A percentile compares a stretch with the other conserved stretches of the same genome.
phyloP scores from a whole-genome alignment of 2,888 invertebrate species.

The Hoplodrina ambigua region DNA sequence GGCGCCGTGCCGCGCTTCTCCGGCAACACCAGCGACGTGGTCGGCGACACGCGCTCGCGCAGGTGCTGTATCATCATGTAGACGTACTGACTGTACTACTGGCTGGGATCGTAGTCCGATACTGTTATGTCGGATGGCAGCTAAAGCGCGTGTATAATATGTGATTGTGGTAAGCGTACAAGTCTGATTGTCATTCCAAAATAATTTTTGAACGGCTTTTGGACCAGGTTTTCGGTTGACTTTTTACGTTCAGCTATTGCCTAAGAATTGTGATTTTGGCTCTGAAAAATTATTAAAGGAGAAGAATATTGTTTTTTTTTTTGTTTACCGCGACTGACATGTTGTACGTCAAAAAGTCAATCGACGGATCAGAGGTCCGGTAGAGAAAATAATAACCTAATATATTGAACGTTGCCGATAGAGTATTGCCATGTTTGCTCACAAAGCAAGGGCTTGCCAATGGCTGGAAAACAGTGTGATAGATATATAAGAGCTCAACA shows the following conservation, averaged over 20 bases:
- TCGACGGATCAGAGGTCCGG: slow-evolving; percentile 48
- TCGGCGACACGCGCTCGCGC: slow-evolving; percentile 93
- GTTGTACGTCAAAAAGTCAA: slow-evolving; percentile 53
- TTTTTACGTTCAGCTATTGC: slow-evolving; percentile 40
- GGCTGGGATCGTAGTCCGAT: slow-evolving; percentile 2
- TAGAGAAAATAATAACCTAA: slow-evolving; percentile 54
- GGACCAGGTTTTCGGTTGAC: slow-evolving; percentile 45
- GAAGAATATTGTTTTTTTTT: slow-evolving; percentile 21
- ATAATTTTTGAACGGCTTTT: slow-evolving; percentile 63
- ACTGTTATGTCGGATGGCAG: slow-evolving; percentile 25
- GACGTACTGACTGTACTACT: not conserved
- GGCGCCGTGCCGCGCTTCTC: slow-evolving; percentile 91
- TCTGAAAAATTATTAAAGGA: slow-evolving; percentile 35
- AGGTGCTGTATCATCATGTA: slow-evolving; percentile 94
- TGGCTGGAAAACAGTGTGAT: slow-evolving; percentile 82
- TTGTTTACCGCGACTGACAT: slow-evolving; percentile 38
- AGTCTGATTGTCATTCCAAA: slow-evolving; percentile 87
- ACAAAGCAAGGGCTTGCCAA: slow-evolving; percentile 82
- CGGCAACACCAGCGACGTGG: slow-evolving; percentile 94
- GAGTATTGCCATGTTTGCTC: slow-evolving; percentile 84
- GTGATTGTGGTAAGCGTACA: slow-evolving; percentile 70
- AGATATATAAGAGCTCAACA: slow-evolving; percentile 84
- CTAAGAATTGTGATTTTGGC: slow-evolving; percentile 56
- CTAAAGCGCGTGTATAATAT: slow-evolving; percentile 44
- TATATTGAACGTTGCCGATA: slow-evolving; percentile 73